These are phyloP conservation scores for Jacana jacana DNA, from an alignment of 2,113 vertebrate species.

Conservation along the genomic window DNA sequence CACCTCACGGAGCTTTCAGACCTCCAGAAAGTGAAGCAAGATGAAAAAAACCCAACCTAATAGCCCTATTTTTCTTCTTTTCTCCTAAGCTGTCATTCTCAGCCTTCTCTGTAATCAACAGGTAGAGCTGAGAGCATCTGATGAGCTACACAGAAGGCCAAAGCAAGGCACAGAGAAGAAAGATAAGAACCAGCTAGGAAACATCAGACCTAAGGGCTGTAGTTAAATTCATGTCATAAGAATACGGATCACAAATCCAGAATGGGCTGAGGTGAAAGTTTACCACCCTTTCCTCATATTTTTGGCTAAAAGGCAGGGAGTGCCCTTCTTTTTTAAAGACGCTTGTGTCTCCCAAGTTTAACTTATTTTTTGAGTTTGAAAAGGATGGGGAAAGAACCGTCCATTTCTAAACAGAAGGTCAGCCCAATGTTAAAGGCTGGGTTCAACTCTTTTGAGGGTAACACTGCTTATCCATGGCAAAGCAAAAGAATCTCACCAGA, in stretches of 20 bases:
- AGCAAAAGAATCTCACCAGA: neutral
- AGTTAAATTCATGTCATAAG: neutral
- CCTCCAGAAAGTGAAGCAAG: conserved; percentile 47
- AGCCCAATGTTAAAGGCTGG: neutral
- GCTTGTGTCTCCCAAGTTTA: neutral
- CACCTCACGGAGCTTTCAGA: conserved; percentile 65
- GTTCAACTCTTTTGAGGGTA: neutral
- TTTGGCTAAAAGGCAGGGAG: neutral
- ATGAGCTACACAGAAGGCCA: neutral
- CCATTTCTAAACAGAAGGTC: neutral
- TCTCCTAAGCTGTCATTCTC: neutral
- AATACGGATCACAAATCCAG: neutral
- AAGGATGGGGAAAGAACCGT: neutral
- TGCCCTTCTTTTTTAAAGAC: neutral
- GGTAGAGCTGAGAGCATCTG: neutral
- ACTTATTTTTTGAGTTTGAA: neutral
- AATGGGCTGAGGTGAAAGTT: neutral
- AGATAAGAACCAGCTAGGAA: neutral
- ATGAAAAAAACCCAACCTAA: neutral
- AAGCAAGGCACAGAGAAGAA: neutral
- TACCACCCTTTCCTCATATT: neutral
- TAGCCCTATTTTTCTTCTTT: neutral
- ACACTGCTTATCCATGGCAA: neutral
- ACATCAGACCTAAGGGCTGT: neutral
- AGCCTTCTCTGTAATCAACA: neutral